Percentiles rank a stretch among this genome's conserved stretches.
Conservation (phyloP, 2,113 vertebrate genomes). For the Vulpes vulpes region DNA sequence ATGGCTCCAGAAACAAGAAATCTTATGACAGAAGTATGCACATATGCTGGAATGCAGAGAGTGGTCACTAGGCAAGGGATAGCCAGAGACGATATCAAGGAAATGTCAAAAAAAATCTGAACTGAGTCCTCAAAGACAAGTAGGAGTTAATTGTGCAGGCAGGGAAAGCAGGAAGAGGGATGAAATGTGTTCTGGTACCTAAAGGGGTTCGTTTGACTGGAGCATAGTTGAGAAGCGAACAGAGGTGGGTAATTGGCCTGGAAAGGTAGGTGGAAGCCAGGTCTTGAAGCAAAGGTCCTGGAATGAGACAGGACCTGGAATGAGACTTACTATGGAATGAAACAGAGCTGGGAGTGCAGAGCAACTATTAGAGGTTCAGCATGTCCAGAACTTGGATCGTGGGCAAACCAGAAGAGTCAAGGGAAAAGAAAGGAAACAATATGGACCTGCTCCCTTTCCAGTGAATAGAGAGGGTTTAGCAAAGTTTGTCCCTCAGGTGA, state of each 20-base stretch:
- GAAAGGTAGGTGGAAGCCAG: not conserved
- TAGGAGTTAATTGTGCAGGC: not conserved
- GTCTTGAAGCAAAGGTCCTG: not conserved
- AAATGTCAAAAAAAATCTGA: not conserved
- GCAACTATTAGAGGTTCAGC: fast-evolving
- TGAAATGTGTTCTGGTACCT: fast-evolving
- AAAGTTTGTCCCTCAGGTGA: not conserved
- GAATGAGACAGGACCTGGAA: no score
- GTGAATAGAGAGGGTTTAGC: not conserved
- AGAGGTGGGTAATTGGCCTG: not conserved
- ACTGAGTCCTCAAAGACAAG: not conserved
- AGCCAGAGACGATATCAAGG: not conserved
- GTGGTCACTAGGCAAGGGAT: not conserved
- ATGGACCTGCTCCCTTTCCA: not conserved
- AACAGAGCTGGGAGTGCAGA: not conserved
- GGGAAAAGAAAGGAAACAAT: not conserved
- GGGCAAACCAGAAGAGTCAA: not conserved
- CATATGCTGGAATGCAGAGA: not conserved
- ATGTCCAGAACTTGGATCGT: not conserved
- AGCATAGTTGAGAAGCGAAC: not conserved
- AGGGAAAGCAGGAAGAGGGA: not conserved
- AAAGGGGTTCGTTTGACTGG: fast-evolving
- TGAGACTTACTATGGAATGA: not conserved
- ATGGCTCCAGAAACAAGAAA: not conserved
- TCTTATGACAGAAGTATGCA: not conserved